These are phyloP conservation scores for Eupelmus urozonus DNA, from an alignment of 2,888 invertebrate species.

Conservation along the genomic window DNA sequence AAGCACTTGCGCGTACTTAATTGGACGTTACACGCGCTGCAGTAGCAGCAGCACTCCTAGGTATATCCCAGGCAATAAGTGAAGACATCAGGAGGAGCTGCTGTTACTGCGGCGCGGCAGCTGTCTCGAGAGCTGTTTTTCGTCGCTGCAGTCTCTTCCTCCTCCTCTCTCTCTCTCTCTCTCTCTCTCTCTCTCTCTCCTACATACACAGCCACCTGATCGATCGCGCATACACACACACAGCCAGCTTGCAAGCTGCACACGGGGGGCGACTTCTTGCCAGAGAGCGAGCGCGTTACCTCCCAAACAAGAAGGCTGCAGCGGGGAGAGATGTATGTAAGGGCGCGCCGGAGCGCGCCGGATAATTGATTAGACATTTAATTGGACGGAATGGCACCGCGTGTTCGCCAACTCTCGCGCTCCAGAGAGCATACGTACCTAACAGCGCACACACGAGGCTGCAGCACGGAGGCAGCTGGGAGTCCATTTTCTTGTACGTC, in stretches of 20 bases:
- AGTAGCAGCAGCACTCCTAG: not conserved
- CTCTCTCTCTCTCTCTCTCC: not conserved
- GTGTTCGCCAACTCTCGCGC: constrained; percentile 39
- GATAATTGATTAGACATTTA: constrained; percentile 70
- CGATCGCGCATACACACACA: constrained; percentile 11
- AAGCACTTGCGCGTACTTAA: constrained; percentile 29
- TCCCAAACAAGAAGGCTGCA: not conserved
- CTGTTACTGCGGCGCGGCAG: constrained; percentile 1
- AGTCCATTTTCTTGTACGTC: constrained; percentile 74
- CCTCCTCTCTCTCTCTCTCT: not conserved
- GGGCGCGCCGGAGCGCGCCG: constrained; percentile 12
- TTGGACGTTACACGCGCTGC: constrained; percentile 22
- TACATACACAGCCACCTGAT: constrained; percentile 8
- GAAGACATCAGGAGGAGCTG: constrained; percentile 15
- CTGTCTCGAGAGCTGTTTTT: constrained; percentile 23
- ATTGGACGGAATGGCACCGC: constrained; percentile 67
- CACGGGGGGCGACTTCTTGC: constrained; percentile 2
- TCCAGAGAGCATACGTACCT: not conserved
- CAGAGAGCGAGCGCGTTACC: not conserved
- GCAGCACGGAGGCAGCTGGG: constrained; percentile 58
- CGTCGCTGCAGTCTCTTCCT: not conserved
- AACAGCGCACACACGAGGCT: too few relatives aligned
- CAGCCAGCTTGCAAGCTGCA: not conserved
- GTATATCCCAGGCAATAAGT: constrained; percentile 13
- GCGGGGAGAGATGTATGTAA: not conserved